Percentiles rank a stretch among this genome's conserved stretches.
These are phyloP conservation scores for Agonopterix heracliana DNA, from an alignment of 2,888 invertebrate species.

Conservation along the genomic window DNA sequence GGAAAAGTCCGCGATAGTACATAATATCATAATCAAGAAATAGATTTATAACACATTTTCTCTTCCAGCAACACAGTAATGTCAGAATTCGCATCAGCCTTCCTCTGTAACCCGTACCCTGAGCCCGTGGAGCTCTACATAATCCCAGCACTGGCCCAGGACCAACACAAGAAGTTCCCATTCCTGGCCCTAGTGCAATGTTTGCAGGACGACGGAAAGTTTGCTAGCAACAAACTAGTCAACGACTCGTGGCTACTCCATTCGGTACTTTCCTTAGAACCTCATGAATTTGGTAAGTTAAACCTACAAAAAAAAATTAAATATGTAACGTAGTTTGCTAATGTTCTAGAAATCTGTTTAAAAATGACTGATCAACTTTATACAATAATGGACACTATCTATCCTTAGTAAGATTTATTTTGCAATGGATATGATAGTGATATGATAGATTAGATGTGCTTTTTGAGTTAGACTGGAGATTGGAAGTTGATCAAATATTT, in stretches of 20 bases:
- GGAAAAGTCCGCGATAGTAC: too few species aligned
- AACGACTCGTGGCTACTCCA: constrained; percentile 81
- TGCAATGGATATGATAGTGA: too few species aligned
- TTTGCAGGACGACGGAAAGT: constrained; percentile 49
- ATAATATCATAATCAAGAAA: too few species aligned
- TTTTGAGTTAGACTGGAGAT: too few species aligned
- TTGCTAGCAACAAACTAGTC: constrained; percentile 58
- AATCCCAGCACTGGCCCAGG: constrained; percentile 80
- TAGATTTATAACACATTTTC: too few species aligned
- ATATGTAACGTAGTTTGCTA: background rate
- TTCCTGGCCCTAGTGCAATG: constrained; percentile 67
- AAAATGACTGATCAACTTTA: too few species aligned
- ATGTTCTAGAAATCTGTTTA: too few species aligned
- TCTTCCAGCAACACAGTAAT: constrained; percentile 52
- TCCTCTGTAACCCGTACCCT: constrained; percentile 80
- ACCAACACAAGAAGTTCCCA: constrained; percentile 59
- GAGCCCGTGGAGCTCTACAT: constrained; percentile 82
- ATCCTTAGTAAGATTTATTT: too few species aligned
- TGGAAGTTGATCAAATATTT: too few species aligned
- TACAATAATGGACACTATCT: too few species aligned
- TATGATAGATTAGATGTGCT: too few species aligned
- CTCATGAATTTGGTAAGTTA: constrained; percentile 78
- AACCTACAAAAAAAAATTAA: background rate
- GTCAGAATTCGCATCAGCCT: constrained; percentile 79
- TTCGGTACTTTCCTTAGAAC: constrained; percentile 81